A percentile compares a stretch with the other conserved stretches of the same genome.
Conservation (phyloP, 2,113 vertebrate species). For the Semnornis frantzii region DNA sequence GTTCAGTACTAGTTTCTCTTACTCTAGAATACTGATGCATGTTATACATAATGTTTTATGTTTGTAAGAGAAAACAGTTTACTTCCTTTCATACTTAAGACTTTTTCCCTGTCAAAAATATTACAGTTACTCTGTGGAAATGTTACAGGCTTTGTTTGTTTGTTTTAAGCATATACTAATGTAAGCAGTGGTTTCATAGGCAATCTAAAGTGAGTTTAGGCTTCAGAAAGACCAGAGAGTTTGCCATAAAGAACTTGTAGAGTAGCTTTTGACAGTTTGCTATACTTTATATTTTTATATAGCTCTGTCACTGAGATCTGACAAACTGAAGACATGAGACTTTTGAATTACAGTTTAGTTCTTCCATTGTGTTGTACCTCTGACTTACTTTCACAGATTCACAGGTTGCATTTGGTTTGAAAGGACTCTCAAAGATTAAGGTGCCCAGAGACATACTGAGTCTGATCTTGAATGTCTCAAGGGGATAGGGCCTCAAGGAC, state of each 20-base stretch:
- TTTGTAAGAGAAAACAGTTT: neutral
- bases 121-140: neutral
- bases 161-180: neutral
- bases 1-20: neutral
- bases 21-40: neutral
- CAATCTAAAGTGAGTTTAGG: neutral
- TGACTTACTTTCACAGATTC: neutral
- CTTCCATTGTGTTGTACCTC: neutral
- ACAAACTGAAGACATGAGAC: neutral
- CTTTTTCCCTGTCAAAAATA: neutral
- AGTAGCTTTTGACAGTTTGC: neutral
- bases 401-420: no score
- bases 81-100: neutral
- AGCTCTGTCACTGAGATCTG: neutral
- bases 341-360: neutral
- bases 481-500: no score
- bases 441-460: no score
- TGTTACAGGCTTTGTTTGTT: neutral
- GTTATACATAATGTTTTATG: neutral
- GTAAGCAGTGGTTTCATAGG: neutral
- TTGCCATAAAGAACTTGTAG: neutral
- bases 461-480: no score
- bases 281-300: neutral
- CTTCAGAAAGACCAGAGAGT: neutral
- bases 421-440: no score